Percentiles rank a stretch among this genome's conserved stretches.
Conservation (phyloP, 2,113 vertebrate genomes). For the Corythaixoides concolor region DNA sequence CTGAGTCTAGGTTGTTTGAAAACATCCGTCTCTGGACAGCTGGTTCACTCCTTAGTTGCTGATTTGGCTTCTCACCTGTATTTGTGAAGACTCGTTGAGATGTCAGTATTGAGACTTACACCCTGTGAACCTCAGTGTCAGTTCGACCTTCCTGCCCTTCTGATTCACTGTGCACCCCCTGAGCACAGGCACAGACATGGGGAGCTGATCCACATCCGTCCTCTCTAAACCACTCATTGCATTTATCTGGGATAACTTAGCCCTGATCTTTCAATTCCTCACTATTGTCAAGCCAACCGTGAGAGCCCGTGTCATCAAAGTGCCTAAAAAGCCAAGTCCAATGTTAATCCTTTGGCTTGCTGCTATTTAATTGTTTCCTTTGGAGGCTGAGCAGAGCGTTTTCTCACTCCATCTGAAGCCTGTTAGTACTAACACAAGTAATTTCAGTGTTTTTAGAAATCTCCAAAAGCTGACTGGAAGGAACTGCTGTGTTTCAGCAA, state of each 20-base stretch:
- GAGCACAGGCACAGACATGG: not conserved
- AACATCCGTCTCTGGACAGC: not conserved
- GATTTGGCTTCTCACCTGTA: not conserved
- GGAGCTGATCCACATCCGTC: not conserved
- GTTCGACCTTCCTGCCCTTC: not conserved
- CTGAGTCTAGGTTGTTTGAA: not conserved
- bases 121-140: not conserved
- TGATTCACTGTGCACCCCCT: no score
- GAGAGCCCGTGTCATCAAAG: not conserved
- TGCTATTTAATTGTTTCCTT: not conserved
- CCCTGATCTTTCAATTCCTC: not conserved
- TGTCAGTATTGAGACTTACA: not conserved
- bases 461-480: not conserved
- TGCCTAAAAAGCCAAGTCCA: not conserved
- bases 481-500: not conserved
- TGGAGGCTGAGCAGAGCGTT: not conserved
- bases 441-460: not conserved
- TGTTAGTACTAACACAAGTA: not conserved
- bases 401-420: not conserved
- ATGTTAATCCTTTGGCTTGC: not conserved
- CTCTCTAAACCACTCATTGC: not conserved
- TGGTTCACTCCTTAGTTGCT: not conserved
- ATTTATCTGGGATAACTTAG: not conserved
- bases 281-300: accelerated
- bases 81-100: not conserved